These are phyloP conservation scores for Carcharodon carcharias DNA, from an alignment of 2,797 vertebrate genomes.

Conservation along the genomic window DNA sequence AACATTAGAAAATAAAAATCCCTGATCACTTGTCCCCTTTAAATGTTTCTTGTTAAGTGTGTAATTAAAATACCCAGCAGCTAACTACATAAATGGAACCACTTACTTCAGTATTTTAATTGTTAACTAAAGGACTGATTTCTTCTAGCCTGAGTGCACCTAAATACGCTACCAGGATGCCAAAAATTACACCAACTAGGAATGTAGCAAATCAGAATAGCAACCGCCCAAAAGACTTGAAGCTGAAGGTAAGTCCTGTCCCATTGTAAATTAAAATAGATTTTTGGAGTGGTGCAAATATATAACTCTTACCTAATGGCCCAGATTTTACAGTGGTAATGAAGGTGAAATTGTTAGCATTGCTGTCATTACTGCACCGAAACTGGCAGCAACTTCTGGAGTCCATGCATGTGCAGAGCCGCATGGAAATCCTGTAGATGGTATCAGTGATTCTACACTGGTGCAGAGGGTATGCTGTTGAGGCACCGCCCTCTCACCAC, in stretches of 20 bases:
- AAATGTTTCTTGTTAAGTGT: background rate
- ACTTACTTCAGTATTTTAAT: background rate
- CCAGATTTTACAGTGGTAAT: background rate
- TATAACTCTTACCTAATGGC: background rate
- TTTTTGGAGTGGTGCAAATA: background rate
- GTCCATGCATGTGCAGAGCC: background rate
- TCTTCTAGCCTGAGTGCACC: background rate
- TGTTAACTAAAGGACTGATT: background rate
- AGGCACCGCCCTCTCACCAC: background rate
- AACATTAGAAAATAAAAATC: background rate
- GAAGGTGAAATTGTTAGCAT: background rate
- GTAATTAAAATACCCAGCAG: background rate
- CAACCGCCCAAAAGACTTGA: background rate
- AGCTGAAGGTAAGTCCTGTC: background rate
- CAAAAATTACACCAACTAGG: constrained; percentile 1
- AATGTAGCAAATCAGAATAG: background rate
- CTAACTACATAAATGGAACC: background rate
- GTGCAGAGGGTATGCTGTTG: background rate
- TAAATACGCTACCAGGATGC: background rate
- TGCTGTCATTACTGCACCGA: background rate
- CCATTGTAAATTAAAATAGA: background rate
- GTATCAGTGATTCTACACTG: background rate
- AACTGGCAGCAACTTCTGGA: background rate
- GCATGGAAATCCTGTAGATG: background rate
- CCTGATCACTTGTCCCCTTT: background rate